Evolutionary conservation across 2,888 invertebrate genomes (phyloP), one percentile per base, ranked within the genome.

Genomic region (Chrysotoxum bicinctum): DNA sequence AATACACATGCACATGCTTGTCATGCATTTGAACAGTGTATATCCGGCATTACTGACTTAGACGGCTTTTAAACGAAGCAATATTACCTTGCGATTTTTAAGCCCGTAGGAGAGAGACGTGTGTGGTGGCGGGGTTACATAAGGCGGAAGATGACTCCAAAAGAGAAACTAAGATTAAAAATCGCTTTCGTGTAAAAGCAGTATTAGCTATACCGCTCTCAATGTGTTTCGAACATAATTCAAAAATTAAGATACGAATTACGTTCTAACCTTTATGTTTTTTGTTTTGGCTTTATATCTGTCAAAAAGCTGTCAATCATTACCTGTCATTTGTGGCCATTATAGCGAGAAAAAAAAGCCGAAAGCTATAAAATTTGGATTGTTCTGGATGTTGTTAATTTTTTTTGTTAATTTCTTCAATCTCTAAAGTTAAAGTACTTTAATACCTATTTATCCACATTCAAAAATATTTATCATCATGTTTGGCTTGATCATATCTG

Each of bases 401-500:
- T 12, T 56, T 16, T 56, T 37, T 58, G 12, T 58, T 58, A 3
- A 58, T 37, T 37, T 37, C n/a, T 58, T 7, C 5, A 37, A 21
- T 8, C 35, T 35, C 12, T n/a, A n/a, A n/a, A n/a, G n/a, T n/a
- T n/a, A 35, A 50, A 45, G 6, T 35, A 58, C 21, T 58, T 54
- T 6, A 54, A 3, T 19, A 50, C 0, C 7, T 50, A 32, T 16
- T 54, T 2, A 21, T 21, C 21, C 5, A 21, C 1, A 9, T 14
- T 45, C 6, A 32, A 9, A 10, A n/a, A 40, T 3, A 21, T 1
- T n/a, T 16, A 43, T n/a, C 5, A 62, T 19, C 14, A 95, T 96
- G 94, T 96, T 97, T 91, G 97, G 96, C 30, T 92, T 97, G 87
- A 95, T 97, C 87, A 96, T 96, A 30, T 96, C 97, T 19, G 97